A percentile compares a stretch with the other conserved stretches of the same genome.
Evolutionary conservation across 2,888 invertebrate genomes (phyloP).

Genomic region (Chrysodeixis includens): DNA sequence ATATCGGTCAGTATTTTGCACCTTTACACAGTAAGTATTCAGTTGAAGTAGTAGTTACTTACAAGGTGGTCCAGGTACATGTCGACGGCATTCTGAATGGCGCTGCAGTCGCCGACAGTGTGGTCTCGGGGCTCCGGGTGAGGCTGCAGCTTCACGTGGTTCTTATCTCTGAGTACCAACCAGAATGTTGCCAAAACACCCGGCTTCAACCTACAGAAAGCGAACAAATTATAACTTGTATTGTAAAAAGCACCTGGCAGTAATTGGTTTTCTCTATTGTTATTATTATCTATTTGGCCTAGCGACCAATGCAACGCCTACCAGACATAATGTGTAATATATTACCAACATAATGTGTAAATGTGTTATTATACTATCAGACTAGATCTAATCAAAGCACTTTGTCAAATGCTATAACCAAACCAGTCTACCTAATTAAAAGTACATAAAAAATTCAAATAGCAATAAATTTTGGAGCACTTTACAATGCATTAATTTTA

Average conservation of each 20-base stretch:
- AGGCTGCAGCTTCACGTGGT: constrained; percentile 80
- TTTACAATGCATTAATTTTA: constrained; percentile 6
- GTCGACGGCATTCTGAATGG: constrained; percentile 92
- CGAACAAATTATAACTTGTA: not conserved
- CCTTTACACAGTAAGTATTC: too few species aligned
- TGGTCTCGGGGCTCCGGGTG: constrained; percentile 91
- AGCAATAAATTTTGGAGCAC: not conserved
- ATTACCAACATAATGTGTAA: not conserved
- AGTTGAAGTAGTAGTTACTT: constrained; percentile 49
- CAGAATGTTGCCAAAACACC: constrained; percentile 92
- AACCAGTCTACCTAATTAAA: not conserved
- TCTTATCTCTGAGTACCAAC: constrained; percentile 63
- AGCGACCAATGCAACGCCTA: not conserved
- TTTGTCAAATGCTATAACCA: not conserved
- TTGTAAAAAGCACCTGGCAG: not conserved
- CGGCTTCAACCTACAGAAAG: constrained; percentile 83
- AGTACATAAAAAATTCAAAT: not conserved
- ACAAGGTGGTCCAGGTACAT: constrained; percentile 84
- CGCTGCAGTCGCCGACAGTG: constrained; percentile 90
- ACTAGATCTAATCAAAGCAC: not conserved
- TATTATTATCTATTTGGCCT: not conserved
- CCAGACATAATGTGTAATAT: too few species aligned
- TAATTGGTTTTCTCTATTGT: too few species aligned
- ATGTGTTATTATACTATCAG: not conserved
- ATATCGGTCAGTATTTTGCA: not conserved